These are phyloP conservation scores for Hyles vespertilio DNA, from an alignment of 1,140 invertebrate genomes.

Conservation along the genomic window DNA sequence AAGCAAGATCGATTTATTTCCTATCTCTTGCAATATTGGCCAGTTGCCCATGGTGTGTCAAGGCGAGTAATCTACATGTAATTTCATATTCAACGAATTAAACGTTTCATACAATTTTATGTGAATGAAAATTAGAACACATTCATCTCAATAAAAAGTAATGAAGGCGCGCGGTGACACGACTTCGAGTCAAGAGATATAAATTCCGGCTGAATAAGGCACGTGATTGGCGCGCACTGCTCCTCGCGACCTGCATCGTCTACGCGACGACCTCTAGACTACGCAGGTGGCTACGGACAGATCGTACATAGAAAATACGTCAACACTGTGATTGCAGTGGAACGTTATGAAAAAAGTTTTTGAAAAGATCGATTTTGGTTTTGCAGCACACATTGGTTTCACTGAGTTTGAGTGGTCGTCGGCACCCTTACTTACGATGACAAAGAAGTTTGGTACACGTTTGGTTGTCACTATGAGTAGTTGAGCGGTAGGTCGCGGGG, in stretches of 20 bases:
- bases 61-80: not conserved
- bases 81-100: no score
- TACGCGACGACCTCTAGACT: constrained; percentile 51
- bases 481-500: constrained; percentile 30
- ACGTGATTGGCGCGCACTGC: constrained; percentile 47
- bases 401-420: not conserved
- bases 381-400: constrained; percentile 7
- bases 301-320: constrained; percentile 16
- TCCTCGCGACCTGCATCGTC: constrained; percentile 24
- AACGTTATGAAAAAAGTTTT: constrained; percentile 14
- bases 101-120: no score
- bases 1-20: not conserved
- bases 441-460: constrained; percentile 45
- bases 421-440: constrained; percentile 49
- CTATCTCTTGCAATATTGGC: constrained; percentile 2
- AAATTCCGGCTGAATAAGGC: constrained; percentile 22
- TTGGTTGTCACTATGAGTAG: constrained; percentile 55
- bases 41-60: constrained; percentile 2
- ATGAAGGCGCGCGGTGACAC: no score
- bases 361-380: constrained; percentile 40
- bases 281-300: constrained; percentile 44
- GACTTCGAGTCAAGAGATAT: not conserved
- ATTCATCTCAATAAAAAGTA: no score
- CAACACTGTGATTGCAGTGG: constrained; percentile 35
- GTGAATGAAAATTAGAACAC: no score